Conservation (phyloP, 2,113 vertebrate genomes). For the Bagarius yarrelli region DNA sequence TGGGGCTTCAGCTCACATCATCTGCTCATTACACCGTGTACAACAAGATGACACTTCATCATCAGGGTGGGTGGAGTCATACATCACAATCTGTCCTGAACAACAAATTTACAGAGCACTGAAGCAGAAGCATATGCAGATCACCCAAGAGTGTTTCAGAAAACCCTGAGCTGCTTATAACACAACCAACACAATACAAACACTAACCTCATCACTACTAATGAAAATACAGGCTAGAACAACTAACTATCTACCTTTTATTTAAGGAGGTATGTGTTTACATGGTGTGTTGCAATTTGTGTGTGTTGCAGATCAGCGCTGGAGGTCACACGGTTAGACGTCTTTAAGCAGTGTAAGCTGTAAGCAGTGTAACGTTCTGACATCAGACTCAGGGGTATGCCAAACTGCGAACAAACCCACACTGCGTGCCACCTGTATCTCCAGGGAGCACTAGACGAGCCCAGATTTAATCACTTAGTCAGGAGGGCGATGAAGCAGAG, state of each 20-base stretch:
- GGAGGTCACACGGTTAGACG: neutral
- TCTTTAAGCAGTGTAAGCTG: neutral
- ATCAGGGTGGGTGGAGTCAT: neutral
- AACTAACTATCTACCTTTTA: neutral
- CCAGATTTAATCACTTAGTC: conserved; percentile 24
- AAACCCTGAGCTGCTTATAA: neutral
- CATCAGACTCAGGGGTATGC: neutral
- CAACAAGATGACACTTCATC: neutral
- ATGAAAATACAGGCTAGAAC: neutral
- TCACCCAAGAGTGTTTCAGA: neutral
- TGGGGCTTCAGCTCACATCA: neutral
- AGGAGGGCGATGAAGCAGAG: conserved; percentile 17
- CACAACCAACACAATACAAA: neutral
- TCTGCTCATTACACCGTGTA: neutral
- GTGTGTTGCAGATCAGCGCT: neutral
- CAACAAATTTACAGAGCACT: neutral
- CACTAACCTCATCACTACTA: neutral
- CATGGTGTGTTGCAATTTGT: neutral
- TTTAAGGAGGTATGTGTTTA: neutral
- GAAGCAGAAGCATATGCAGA: neutral
- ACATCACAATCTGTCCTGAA: neutral
- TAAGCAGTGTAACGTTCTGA: conserved; percentile 2
- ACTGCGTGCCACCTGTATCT: neutral
- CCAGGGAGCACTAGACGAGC: conserved; percentile 10
- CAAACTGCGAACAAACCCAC: conserved; percentile 2